Percentiles rank a stretch among this genome's conserved stretches.
phyloP scores from a whole-genome alignment of 1,140 invertebrate genomes.

The Heliconius nattereri region DNA sequence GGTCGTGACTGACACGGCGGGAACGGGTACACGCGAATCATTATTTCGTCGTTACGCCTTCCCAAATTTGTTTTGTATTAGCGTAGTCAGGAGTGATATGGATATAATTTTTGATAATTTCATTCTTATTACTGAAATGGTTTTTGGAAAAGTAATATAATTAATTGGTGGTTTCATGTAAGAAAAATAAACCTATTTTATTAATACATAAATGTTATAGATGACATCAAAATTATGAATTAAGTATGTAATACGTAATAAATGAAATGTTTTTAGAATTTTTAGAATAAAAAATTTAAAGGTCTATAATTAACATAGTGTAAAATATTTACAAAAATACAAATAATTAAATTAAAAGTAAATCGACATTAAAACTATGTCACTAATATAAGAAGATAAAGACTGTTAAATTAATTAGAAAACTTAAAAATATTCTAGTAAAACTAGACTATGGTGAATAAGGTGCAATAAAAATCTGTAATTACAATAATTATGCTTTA shows the following conservation, averaged over 20 bases:
- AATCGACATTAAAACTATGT: too few species aligned
- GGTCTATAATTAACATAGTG: background rate
- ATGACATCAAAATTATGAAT: too few species aligned
- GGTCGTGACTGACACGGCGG: slow-evolving; percentile 74
- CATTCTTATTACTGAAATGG: background rate
- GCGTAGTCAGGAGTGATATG: background rate
- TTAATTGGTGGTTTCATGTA: background rate
- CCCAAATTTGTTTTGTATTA: slow-evolving; percentile 13
- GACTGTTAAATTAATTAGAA: too few species aligned
- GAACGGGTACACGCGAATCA: slow-evolving; percentile 74
- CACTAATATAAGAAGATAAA: slow-evolving; percentile 27
- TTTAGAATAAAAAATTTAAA: background rate
- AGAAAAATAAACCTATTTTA: background rate
- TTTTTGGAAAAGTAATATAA: background rate
- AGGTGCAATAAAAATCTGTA: slow-evolving; percentile 65
- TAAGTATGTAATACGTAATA: too few species aligned
- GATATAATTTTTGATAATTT: slow-evolving; percentile 11
- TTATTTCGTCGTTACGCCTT: slow-evolving; percentile 72
- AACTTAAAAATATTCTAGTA: background rate
- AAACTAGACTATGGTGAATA: slow-evolving; percentile 22
- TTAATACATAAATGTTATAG: too few species aligned
- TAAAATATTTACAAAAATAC: background rate
- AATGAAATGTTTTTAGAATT: background rate
- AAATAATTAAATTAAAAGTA: background rate
- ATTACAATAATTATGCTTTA: slow-evolving; percentile 81